phyloP scores from a whole-genome alignment of 1,140 invertebrate genomes.

The Thaumetopoea pityocampa region DNA sequence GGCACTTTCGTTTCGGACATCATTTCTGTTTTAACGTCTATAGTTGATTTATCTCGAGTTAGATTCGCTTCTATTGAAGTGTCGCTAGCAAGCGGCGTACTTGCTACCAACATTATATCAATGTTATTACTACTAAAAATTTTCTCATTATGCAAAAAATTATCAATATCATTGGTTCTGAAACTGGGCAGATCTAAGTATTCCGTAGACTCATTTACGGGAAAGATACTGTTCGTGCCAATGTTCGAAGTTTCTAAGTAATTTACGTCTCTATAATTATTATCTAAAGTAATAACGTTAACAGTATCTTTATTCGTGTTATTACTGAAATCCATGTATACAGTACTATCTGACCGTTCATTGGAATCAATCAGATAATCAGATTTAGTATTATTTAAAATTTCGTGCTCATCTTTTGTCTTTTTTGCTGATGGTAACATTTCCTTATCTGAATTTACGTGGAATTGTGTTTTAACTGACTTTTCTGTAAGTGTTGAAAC shows the following conservation, averaged over 20 bases:
- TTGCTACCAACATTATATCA: conserved; percentile 34
- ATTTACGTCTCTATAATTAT: conserved; percentile 36
- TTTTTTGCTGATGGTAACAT: too few species aligned
- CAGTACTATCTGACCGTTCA: conserved; percentile 33
- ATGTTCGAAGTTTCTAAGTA: conserved; percentile 28
- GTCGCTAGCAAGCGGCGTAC: conserved; percentile 54
- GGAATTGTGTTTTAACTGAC: too few species aligned
- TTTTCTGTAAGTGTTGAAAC: too few species aligned
- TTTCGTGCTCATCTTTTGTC: too few species aligned
- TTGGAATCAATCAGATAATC: conserved; percentile 13
- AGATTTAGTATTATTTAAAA: conserved; percentile 20
- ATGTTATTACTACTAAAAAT: conserved; percentile 32
- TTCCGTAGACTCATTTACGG: conserved; percentile 51
- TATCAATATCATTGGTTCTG: conserved; percentile 38
- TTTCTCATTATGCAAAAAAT: conserved; percentile 54
- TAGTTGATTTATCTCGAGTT: conserved; percentile 28
- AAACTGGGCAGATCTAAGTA: conserved; percentile 60
- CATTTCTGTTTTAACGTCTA: conserved; percentile 24
- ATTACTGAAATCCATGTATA: conserved; percentile 59
- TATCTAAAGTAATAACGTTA: conserved; percentile 31
- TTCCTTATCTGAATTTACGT: too few species aligned
- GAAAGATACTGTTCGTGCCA: conserved; percentile 25
- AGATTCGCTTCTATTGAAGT: conserved; percentile 28
- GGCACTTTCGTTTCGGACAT: conserved; percentile 41
- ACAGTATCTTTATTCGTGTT: conserved; percentile 34